phyloP scores from a whole-genome alignment of 2,113 vertebrate species.

The Oncorhynchus masou region DNA sequence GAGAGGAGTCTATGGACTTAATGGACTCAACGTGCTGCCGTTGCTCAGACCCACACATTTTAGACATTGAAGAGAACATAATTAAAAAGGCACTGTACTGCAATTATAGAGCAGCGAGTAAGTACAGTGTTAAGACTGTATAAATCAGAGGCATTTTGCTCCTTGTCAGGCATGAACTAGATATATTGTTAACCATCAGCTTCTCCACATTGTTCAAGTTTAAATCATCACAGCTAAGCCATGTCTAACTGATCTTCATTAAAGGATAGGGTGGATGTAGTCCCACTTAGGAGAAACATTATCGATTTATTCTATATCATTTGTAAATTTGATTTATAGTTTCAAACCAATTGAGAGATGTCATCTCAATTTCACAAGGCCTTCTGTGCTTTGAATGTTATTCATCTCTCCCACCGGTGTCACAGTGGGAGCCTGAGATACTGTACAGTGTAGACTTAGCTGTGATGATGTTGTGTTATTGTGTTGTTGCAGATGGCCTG shows the following conservation, averaged over 20 bases:
- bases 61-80: neutral
- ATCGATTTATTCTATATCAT: neutral
- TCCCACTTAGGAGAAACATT: neutral
- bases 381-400: neutral
- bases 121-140: neutral
- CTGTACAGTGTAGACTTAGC: neutral
- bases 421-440: neutral
- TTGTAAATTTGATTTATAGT: neutral
- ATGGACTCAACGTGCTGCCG: neutral
- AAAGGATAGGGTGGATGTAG: neutral
- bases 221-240: neutral
- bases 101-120: neutral
- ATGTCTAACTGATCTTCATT: neutral
- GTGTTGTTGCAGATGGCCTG: conserved; percentile 82
- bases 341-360: neutral
- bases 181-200: neutral
- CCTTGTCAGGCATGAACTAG: neutral
- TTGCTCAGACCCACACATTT: neutral
- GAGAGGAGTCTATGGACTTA: neutral
- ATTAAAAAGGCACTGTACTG: neutral
- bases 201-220: neutral
- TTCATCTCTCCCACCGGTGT: too few species aligned
- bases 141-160: neutral
- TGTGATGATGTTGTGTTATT: neutral
- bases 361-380: neutral